Percentiles rank a stretch among this genome's conserved stretches.
Evolutionary conservation across 1,140 invertebrate genomes (phyloP).

Genomic region (Hirudo medicinalis): DNA sequence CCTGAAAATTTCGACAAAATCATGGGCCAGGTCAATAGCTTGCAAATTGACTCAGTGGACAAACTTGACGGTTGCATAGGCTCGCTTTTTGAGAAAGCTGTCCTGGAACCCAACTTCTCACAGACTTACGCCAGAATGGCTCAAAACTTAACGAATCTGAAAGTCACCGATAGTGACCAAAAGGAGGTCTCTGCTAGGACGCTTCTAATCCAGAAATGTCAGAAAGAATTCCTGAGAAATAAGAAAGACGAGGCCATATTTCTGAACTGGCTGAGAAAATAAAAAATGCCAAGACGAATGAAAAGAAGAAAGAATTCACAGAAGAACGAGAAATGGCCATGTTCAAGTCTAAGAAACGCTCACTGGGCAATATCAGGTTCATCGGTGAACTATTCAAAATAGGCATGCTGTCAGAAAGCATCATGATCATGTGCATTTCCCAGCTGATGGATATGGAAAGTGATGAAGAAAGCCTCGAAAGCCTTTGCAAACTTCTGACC

Average conservation of each 20-base stretch:
- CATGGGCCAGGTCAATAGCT: conserved; percentile 57
- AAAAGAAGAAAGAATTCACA: conserved; percentile 24
- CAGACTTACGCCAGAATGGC: conserved; percentile 72
- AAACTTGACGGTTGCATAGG: conserved; percentile 69
- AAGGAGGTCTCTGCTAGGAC: conserved; percentile 59
- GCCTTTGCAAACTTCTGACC: conserved; percentile 74
- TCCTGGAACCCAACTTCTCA: conserved; percentile 82
- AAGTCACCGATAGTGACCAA: no score
- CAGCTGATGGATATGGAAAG: conserved; percentile 53
- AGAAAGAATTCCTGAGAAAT: conserved; percentile 72
- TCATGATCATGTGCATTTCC: conserved; percentile 73
- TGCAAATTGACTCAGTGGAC: conserved; percentile 66
- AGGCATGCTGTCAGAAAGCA: conserved; percentile 71
- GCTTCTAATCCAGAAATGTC: conserved; percentile 67
- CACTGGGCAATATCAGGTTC: conserved; percentile 71
- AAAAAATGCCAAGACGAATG: neutral
- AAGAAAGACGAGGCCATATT: conserved; percentile 46
- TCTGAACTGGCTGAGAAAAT: neutral
- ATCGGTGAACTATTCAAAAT: conserved; percentile 84
- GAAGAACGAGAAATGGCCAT: conserved; percentile 53
- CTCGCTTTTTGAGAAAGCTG: conserved; percentile 72
- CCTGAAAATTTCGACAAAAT: conserved; percentile 78
- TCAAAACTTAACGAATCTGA: neutral
- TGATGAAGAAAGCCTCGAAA: conserved; percentile 82
- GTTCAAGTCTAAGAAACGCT: conserved; percentile 59